Conservation (phyloP, 2,113 vertebrate genomes). For the Nothoprocta perdicaria region DNA sequence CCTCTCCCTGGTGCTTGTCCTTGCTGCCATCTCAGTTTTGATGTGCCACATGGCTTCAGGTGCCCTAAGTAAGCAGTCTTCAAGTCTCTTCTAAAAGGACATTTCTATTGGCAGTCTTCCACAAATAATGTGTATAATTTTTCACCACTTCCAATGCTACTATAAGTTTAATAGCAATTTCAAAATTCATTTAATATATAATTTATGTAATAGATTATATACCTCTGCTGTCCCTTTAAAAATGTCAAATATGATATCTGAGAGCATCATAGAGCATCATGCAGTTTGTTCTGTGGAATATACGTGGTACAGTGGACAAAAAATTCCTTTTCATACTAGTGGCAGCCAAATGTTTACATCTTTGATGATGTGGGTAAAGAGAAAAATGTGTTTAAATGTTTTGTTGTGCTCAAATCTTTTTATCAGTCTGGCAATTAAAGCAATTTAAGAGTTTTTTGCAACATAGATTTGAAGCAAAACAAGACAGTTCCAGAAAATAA, state of each 20-base stretch:
- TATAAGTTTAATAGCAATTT: not conserved
- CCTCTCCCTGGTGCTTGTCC: not conserved
- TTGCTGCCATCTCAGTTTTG: not conserved
- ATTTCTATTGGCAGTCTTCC: not conserved
- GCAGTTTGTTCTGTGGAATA: not conserved
- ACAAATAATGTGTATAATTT: not conserved
- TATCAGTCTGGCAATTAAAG: not conserved
- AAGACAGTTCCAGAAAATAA: not conserved
- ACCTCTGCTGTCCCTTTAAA: not conserved
- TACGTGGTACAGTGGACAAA: not conserved
- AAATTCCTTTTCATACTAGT: not conserved
- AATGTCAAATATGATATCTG: not conserved
- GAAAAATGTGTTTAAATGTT: not conserved
- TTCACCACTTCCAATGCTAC: fast-evolving
- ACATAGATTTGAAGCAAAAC: not conserved
- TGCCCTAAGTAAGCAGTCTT: not conserved
- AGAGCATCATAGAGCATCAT: fast-evolving
- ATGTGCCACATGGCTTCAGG: not conserved
- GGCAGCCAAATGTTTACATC: not conserved
- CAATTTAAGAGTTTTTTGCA: not conserved
- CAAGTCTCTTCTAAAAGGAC: not conserved
- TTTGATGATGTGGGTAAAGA: not conserved
- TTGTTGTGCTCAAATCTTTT: not conserved
- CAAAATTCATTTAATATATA: too few relatives aligned
- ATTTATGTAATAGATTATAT: not conserved